Conservation (phyloP, 2,888 invertebrate species). For the Lepetodrilus schrolli region DNA sequence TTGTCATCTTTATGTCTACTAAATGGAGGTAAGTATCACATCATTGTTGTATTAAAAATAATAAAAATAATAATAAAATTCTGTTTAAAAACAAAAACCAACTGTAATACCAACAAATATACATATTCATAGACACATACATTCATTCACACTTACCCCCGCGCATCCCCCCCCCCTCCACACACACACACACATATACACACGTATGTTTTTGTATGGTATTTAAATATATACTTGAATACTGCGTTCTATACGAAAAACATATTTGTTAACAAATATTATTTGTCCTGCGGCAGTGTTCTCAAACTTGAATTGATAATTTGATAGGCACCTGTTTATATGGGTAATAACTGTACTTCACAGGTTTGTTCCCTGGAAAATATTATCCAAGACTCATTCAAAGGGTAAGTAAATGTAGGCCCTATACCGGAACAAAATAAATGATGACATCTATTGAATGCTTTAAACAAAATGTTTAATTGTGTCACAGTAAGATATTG, state of each 20-base stretch:
- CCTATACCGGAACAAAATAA: background rate
- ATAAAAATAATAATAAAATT: background rate
- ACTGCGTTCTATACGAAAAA: too few species aligned
- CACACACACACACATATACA: too few species aligned
- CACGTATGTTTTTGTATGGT: too few species aligned
- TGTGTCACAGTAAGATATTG: background rate
- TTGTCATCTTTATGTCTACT: slow-evolving; percentile 56
- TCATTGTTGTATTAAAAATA: background rate
- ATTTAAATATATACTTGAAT: too few species aligned
- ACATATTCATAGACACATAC: too few species aligned
- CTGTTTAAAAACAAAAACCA: too few species aligned
- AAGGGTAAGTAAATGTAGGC: slow-evolving; percentile 42
- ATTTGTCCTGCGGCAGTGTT: background rate
- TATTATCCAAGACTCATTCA: slow-evolving; percentile 47
- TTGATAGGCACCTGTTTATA: background rate
- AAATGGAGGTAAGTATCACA: slow-evolving; percentile 60
- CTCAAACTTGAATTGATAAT: background rate
- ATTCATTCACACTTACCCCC: too few species aligned
- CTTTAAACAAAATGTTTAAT: background rate
- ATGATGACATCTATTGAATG: too few species aligned
- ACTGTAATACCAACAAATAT: too few species aligned
- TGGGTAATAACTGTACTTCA: slow-evolving; percentile 18
- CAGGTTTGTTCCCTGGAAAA: slow-evolving; percentile 57
- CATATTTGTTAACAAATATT: too few species aligned
- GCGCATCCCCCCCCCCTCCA: too few species aligned